Base-by-base conservation (phyloP, 2,888 invertebrate species). In the Liposcelis brunnea region DNA sequence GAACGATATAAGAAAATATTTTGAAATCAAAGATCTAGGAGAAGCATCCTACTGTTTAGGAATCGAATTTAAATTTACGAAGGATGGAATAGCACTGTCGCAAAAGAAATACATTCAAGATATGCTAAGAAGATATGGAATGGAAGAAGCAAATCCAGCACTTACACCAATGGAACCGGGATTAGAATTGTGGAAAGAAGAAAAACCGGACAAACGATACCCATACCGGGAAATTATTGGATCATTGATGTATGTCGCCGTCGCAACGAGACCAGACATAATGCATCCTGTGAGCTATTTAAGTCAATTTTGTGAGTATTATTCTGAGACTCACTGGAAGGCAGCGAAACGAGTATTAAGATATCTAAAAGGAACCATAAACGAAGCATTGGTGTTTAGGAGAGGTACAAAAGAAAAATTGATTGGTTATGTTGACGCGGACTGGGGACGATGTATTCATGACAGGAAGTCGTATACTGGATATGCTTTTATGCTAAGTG, bases 341-440 rank as follows among this genome's bases (percentile, higher is more conserved):
- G 45, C 45, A 18, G 45, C 45, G 12, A 44, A 44, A 42, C 31
- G 45, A 40, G 45, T 44, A 8, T 42, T 44, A 11, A 42, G 16
- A 2, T 44, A 44, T 19, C 12, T 44, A 4, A 34, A 44, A 12
- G 45, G 45, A n/a, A 43, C 45, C 1, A 18, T 37, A 19, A 21
- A 44, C 14, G 8, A 21, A 15, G 7, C 10, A 18, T 18, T 43
- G 11, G 2, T 2, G 6, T 44, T 37, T 14, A 15, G 10, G 35
- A 35, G 10, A 10, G n/a, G n/a, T n/a, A 7, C 6, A 35, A 16
- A 10, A 4, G 5, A 35, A 35, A 10, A 10, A 32, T 32, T 32
- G n/a, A n/a, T 32, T 32, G 32, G 32, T n/a, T 32, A 32, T n/a
- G 10, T 10, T 32, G 32, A 32, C 32, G 10, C 32, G n/a, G 32